A percentile compares a stretch with the other conserved stretches of the same genome.
These are phyloP conservation scores for Notiomystis cincta DNA, from an alignment of 2,113 vertebrate genomes.

Conservation along the genomic window DNA sequence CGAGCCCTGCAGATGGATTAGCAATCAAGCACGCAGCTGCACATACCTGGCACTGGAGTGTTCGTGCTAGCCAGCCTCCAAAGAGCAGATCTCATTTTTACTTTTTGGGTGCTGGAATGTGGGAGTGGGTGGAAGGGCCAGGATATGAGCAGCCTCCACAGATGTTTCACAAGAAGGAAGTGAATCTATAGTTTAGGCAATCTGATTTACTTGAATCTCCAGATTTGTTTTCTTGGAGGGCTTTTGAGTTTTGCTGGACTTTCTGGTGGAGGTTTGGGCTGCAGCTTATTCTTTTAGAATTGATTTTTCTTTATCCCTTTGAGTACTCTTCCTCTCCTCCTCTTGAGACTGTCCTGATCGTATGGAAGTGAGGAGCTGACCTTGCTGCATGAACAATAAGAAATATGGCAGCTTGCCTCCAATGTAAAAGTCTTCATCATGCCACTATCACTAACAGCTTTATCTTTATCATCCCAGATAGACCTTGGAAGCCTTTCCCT, in stretches of 20 bases:
- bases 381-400: background rate
- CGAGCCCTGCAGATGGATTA: constrained; percentile 54
- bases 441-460: background rate
- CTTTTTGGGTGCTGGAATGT: constrained; percentile 56
- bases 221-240: constrained; percentile 1
- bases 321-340: background rate
- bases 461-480: background rate
- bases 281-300: background rate
- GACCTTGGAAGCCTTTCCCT: background rate
- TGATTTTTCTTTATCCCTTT: background rate
- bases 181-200: background rate
- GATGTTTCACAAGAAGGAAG: constrained; percentile 54
- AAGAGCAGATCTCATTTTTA: constrained; percentile 21
- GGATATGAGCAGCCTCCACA: constrained; percentile 44
- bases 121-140: constrained; percentile 56
- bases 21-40: constrained; percentile 62
- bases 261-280: background rate
- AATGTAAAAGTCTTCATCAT: background rate
- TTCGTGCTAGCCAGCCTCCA: constrained; percentile 6
- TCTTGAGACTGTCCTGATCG: background rate
- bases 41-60: constrained; percentile 46
- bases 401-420: background rate
- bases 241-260: background rate
- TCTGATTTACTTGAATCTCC: background rate
- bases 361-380: background rate